Base-by-base conservation (phyloP, 2,888 invertebrate genomes). In the Pristionchus maxplancki region DNA sequence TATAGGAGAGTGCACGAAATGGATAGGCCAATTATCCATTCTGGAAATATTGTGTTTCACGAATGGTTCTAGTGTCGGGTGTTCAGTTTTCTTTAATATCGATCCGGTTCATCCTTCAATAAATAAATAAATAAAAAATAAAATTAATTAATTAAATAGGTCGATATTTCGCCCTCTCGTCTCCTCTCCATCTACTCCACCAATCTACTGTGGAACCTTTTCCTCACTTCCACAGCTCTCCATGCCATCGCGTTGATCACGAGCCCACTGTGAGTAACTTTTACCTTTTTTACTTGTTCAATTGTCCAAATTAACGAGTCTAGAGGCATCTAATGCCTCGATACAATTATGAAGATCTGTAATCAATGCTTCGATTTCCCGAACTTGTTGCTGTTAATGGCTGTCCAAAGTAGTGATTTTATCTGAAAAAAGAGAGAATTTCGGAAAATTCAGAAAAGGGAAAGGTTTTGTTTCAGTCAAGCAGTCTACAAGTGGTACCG, bases 401-500 rank as follows among this genome's bases (percentile, higher is more conserved):
- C n/a, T n/a, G n/a, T n/a, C n/a, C n/a, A n/a, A n/a, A n/a, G n/a
- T n/a, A n/a, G n/a, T n/a, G n/a, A n/a, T n/a, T n/a, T n/a, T n/a
- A n/a, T n/a, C n/a, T n/a, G n/a, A n/a, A n/a, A n/a, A n/a, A n/a
- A n/a, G n/a, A n/a, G n/a, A n/a, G n/a, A n/a, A n/a, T n/a, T n/a
- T n/a, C n/a, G n/a, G n/a, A n/a, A n/a, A n/a, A n/a, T n/a, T n/a
- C n/a, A n/a, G n/a, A n/a, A n/a, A n/a, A n/a, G n/a, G n/a, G n/a
- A n/a, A n/a, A n/a, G n/a, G n/a, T n/a, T n/a, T n/a, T n/a, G n/a
- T 91, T 94, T 89, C 90, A 94, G 94, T 24, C 94, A 94, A 90
- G 94, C 94, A 24, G 94, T 94, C 24, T 91, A 91, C 89, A 94
- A 94, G 90, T 94, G 94, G 94, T 90, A 93, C 82, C 89, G 93